Evolutionary conservation across 2,888 invertebrate species (phyloP).

Genomic region (Heteromurus nitidus): DNA sequence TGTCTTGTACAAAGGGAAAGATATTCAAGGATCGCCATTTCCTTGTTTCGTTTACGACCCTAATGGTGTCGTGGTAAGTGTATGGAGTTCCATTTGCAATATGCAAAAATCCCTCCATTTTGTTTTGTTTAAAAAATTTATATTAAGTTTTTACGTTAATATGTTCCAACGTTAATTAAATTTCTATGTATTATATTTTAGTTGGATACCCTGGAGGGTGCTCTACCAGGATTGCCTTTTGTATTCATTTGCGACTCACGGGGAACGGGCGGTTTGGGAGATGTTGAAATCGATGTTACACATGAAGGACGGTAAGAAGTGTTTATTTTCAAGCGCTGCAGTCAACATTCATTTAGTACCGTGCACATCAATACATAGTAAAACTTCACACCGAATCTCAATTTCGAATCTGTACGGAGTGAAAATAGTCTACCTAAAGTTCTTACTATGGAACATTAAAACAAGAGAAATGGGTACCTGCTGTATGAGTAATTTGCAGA

Average conservation of each 20-base stretch:
- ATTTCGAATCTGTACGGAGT: too few relatives aligned
- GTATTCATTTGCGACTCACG: conserved; percentile 87
- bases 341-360: neutral
- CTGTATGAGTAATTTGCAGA: too few relatives aligned
- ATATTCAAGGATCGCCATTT: conserved; percentile 97
- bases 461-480: too few relatives aligned
- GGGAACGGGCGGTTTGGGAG: conserved; percentile 89
- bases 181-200: conserved; percentile 42
- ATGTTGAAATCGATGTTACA: conserved; percentile 91
- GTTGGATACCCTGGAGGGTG: conserved; percentile 75
- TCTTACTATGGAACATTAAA: too few relatives aligned
- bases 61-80: conserved; percentile 84
- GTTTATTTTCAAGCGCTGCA: too few relatives aligned
- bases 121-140: neutral
- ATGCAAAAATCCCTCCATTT: neutral
- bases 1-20: conserved; percentile 95
- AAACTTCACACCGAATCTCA: too few relatives aligned
- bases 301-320: conserved; percentile 83
- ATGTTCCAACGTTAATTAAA: conserved; percentile 8
- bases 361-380: too few relatives aligned
- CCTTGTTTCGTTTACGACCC: conserved; percentile 97
- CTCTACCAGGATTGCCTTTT: conserved; percentile 89
- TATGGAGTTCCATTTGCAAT: neutral
- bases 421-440: too few relatives aligned
- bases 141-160: neutral